Percentiles rank a stretch among this genome's conserved stretches.
Evolutionary conservation across 2,888 invertebrate species (phyloP).

Genomic region (Eurytoma californica): DNA sequence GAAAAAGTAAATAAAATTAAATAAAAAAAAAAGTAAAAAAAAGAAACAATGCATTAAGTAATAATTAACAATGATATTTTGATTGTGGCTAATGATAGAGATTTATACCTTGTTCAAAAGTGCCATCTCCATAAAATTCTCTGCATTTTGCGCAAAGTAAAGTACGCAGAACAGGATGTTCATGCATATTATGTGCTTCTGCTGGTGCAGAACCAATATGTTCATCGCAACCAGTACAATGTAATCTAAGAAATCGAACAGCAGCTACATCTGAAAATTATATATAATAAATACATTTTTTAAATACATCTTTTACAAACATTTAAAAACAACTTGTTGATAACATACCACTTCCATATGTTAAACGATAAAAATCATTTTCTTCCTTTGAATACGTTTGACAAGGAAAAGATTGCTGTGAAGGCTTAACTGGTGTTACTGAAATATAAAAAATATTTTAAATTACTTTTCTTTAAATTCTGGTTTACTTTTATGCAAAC

Average conservation of each 20-base stretch:
- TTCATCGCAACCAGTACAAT: slow-evolving; percentile 85
- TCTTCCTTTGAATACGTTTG: slow-evolving; percentile 64
- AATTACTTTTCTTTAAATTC: not conserved
- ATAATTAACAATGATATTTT: not conserved
- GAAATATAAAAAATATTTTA: slow-evolving; percentile 47
- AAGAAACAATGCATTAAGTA: slow-evolving; percentile 11
- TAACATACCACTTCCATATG: slow-evolving; percentile 68
- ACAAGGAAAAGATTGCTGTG: slow-evolving; percentile 34
- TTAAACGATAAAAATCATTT: slow-evolving; percentile 65
- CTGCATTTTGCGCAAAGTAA: slow-evolving; percentile 84
- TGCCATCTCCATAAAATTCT: slow-evolving; percentile 87
- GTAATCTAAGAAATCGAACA: slow-evolving; percentile 80
- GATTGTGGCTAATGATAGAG: not conserved
- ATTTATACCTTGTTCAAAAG: slow-evolving; percentile 82
- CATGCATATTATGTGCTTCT: slow-evolving; percentile 80
- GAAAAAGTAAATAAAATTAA: no score
- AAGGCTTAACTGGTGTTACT: slow-evolving; percentile 60
- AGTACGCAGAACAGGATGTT: slow-evolving; percentile 85
- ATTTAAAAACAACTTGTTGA: slow-evolving; percentile 1
- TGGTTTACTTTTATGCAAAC: no score
- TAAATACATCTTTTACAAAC: slow-evolving; percentile 12
- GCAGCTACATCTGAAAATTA: slow-evolving; percentile 78
- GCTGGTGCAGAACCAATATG: slow-evolving; percentile 85
- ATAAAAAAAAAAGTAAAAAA: no score
- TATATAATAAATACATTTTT: slow-evolving; percentile 30